These are phyloP conservation scores for Meloe dianella DNA, from an alignment of 2,888 invertebrate species.

Conservation along the genomic window DNA sequence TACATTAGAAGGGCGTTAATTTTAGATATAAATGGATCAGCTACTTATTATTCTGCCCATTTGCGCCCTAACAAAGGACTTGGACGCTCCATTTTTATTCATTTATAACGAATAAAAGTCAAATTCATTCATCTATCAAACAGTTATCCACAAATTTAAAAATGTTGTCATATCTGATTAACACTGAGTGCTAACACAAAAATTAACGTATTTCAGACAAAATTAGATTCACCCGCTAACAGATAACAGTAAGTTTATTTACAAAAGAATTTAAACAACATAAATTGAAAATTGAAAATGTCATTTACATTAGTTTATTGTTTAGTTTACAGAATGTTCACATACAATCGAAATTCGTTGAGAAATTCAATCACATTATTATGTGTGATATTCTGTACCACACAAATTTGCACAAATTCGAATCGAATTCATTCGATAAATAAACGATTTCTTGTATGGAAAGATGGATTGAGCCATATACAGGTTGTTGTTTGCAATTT, in stretches of 20 bases:
- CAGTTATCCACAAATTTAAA: neutral
- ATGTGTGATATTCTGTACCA: neutral
- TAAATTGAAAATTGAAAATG: neutral
- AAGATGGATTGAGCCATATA: neutral
- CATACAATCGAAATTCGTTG: neutral
- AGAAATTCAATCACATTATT: neutral
- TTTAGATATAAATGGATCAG: no score
- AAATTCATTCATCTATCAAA: neutral
- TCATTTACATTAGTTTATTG: neutral
- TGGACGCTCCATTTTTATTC: no score
- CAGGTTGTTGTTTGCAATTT: neutral
- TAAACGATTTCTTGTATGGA: constrained; percentile 9
- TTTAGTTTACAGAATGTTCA: neutral
- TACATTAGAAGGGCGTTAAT: no score
- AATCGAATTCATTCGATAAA: neutral
- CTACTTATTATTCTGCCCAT: no score
- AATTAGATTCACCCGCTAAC: neutral
- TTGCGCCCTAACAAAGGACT: no score
- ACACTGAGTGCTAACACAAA: neutral
- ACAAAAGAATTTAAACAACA: neutral
- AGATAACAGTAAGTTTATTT: constrained; percentile 1
- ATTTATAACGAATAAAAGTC: no score
- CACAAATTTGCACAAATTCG: neutral
- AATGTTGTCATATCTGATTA: neutral
- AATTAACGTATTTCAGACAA: neutral